A percentile compares a stretch with the other conserved stretches of the same genome.
Conservation (phyloP, 2,888 invertebrate genomes). For the Calliphora vomitoria region DNA sequence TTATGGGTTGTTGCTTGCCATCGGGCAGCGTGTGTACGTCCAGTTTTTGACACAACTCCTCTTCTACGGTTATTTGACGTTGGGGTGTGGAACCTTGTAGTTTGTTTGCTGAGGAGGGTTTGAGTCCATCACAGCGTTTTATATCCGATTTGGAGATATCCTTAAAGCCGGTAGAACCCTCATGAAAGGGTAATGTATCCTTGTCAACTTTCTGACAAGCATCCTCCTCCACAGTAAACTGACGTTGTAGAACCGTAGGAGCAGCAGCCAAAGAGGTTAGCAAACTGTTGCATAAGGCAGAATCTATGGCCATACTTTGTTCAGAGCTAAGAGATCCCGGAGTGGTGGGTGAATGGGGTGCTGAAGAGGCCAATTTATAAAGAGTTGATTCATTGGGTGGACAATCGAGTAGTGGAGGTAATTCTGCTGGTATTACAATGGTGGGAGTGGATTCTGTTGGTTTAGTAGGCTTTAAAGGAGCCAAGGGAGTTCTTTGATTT, state of each 20-base stretch:
- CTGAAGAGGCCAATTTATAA: constrained; percentile 79
- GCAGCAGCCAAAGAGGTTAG: constrained; percentile 72
- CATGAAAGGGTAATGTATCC: constrained; percentile 70
- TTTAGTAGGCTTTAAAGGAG: constrained; percentile 50
- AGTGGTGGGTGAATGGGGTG: constrained; percentile 78
- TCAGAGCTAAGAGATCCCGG: constrained; percentile 25
- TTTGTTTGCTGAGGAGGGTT: constrained; percentile 27
- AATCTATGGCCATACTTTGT: constrained; percentile 74
- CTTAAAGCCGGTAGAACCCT: constrained; percentile 78
- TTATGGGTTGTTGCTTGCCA: constrained; percentile 76
- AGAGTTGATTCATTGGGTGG: constrained; percentile 87
- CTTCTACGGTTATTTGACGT: constrained; percentile 78
- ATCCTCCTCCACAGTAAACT: constrained; percentile 78
- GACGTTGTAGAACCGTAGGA: constrained; percentile 71
- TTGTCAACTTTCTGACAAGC: constrained; percentile 81
- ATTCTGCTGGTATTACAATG: constrained; percentile 75
- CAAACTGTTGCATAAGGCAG: constrained; percentile 77
- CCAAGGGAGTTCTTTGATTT: constrained; percentile 22
- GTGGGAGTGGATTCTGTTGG: constrained; percentile 48
- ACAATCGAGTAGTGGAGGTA: constrained; percentile 84
- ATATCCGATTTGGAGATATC: constrained; percentile 63
- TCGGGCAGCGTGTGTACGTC: constrained; percentile 76
- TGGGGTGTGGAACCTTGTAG: constrained; percentile 60
- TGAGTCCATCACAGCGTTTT: constrained; percentile 49
- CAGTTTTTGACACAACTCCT: constrained; percentile 79